These are phyloP conservation scores for Cygnus buccinator DNA, from an alignment of 2,113 vertebrate genomes.

Conservation along the genomic window DNA sequence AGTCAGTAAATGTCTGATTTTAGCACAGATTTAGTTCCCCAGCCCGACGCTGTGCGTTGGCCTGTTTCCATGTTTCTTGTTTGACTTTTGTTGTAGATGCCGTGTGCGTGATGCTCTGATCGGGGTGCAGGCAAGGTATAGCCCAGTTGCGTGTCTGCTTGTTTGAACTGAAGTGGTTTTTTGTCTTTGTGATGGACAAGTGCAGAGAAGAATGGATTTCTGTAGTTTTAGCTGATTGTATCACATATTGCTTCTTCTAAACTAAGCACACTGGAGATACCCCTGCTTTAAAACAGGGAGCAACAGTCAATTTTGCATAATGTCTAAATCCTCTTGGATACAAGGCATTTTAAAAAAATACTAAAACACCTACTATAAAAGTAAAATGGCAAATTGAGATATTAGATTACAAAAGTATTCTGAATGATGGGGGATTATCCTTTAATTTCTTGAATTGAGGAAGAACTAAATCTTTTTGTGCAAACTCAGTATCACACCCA, in stretches of 20 bases:
- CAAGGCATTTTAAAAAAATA: neutral
- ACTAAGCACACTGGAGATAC: neutral
- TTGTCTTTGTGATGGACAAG: neutral
- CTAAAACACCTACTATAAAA: neutral
- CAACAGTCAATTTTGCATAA: neutral
- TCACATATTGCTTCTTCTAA: neutral
- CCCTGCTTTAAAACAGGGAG: neutral
- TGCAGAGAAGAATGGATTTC: neutral
- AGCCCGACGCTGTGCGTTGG: accelerated
- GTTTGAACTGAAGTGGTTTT: neutral
- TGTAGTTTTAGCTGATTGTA: neutral
- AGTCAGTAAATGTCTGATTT: neutral
- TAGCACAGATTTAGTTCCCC: neutral
- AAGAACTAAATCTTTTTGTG: conserved; percentile 6
- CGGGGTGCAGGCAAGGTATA: neutral
- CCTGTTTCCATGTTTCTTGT: neutral
- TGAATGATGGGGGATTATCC: conserved; percentile 57
- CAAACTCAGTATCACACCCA: neutral
- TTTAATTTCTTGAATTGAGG: conserved; percentile 41
- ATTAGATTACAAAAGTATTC: neutral
- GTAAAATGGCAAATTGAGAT: neutral
- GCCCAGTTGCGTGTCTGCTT: accelerated
- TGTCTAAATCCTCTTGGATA: conserved; percentile 13
- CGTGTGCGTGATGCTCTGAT: accelerated
- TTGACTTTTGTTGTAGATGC: neutral